Conservation (phyloP, 30 jellyfish, hydroid and myxozoan species). For the Rhopilema esculentum region DNA sequence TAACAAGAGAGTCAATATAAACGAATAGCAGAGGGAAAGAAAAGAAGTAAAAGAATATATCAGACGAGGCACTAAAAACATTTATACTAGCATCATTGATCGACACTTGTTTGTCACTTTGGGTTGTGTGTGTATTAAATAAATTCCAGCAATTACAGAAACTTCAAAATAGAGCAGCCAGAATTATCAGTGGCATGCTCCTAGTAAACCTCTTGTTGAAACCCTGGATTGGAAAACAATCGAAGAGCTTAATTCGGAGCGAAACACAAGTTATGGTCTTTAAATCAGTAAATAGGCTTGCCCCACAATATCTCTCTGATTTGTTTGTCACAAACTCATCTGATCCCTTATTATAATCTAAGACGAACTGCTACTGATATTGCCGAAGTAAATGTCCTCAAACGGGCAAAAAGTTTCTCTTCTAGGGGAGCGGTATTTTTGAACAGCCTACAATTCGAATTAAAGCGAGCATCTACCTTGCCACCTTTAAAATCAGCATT, state of each 20-base stretch:
- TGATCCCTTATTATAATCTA: conserved; percentile 2
- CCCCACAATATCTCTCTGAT: conserved; percentile 21
- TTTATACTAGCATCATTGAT: conserved; percentile 18
- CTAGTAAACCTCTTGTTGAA: conserved; percentile 21
- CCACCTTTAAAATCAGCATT: conserved; percentile 1
- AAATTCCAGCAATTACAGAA: conserved; percentile 5
- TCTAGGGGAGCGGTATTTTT: conserved; percentile 22
- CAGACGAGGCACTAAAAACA: background rate
- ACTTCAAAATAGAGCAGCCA: conserved; percentile 14
- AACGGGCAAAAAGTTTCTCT: conserved; percentile 24
- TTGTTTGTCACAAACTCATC: conserved; percentile 20
- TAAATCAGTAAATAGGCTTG: conserved; percentile 11
- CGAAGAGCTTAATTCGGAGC: no score
- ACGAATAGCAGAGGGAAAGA: no score
- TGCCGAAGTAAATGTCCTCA: conserved; percentile 19
- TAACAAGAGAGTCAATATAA: no score
- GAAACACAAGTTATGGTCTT: no score
- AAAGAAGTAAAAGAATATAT: no score
- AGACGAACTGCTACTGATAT: conserved; percentile 20
- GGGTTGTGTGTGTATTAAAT: conserved; percentile 8
- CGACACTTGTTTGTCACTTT: conserved; percentile 13
- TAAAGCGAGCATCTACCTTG: conserved; percentile 14
- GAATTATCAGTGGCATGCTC: conserved; percentile 20
- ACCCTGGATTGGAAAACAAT: background rate
- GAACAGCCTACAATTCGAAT: conserved; percentile 26